Evolutionary conservation across 2,113 vertebrate genomes (phyloP).

Genomic region (Mustela lutreola): DNA sequence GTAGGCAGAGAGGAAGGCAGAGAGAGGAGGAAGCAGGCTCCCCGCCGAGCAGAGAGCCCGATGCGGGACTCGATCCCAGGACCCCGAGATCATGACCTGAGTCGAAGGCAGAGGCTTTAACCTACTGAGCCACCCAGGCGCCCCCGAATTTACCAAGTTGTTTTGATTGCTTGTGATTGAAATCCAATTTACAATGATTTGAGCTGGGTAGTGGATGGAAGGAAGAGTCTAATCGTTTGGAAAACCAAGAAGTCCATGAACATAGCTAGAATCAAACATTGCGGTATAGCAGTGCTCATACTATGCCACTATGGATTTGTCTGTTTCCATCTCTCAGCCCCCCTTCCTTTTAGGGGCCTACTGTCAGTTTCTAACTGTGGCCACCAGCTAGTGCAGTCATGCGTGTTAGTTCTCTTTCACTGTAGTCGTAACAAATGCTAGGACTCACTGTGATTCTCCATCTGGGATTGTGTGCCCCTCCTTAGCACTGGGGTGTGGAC

Average conservation of each 20-base stretch:
- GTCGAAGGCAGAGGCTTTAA: too few relatives aligned
- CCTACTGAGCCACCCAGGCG: too few relatives aligned
- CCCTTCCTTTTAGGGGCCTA: not conserved
- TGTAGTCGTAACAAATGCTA: not conserved
- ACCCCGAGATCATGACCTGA: too few relatives aligned
- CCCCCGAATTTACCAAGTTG: not conserved
- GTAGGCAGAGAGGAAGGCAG: too few relatives aligned
- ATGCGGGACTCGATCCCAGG: too few relatives aligned
- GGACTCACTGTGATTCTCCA: not conserved
- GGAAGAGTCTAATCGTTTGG: not conserved
- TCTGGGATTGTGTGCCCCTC: not conserved
- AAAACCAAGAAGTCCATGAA: not conserved
- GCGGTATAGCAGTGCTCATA: not conserved
- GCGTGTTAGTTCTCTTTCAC: not conserved
- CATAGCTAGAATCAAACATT: not conserved
- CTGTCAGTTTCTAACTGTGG: not conserved
- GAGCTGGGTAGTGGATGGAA: not conserved
- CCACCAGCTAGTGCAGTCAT: not conserved
- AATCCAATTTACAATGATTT: not conserved
- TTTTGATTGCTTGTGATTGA: constrained; percentile 10
- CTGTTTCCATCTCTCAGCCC: not conserved
- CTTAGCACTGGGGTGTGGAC: not conserved
- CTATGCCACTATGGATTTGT: not conserved
- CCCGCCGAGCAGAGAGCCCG: too few relatives aligned
- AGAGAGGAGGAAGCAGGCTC: too few relatives aligned